Conservation (phyloP, 2,113 vertebrate species). For the Tautogolabrus adspersus region DNA sequence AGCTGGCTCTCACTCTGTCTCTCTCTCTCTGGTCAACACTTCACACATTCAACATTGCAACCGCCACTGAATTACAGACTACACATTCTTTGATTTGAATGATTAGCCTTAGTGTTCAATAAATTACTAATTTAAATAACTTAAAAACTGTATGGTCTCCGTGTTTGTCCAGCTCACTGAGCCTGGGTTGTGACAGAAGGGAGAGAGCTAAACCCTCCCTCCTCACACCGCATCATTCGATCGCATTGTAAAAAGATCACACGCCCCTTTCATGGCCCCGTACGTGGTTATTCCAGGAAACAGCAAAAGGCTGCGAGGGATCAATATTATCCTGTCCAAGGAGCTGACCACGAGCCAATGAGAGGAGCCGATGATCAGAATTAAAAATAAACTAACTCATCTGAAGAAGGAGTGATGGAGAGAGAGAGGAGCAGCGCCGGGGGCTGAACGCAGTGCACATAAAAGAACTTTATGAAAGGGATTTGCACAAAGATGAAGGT, state of each 20-base stretch:
- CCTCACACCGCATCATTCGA: constrained; percentile 32
- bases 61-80: no score
- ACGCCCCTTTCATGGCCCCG: constrained; percentile 40
- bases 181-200: no score
- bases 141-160: no score
- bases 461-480: constrained; percentile 63
- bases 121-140: no score
- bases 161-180: no score
- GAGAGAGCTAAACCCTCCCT: constrained; percentile 17
- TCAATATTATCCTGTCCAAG: constrained; percentile 63
- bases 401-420: constrained; percentile 34
- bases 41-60: no score
- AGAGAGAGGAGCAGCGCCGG: constrained; percentile 5
- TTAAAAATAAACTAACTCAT: constrained; percentile 38
- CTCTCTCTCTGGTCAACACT: no score
- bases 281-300: constrained; percentile 60
- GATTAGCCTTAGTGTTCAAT: no score
- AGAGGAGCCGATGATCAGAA: constrained; percentile 51
- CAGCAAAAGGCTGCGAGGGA: constrained; percentile 43
- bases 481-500: constrained; percentile 64
- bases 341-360: constrained; percentile 41
- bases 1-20: no score
- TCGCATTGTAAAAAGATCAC: constrained; percentile 42
- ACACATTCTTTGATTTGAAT: no score
- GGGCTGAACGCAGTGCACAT: constrained; percentile 45